A percentile compares a stretch with the other conserved stretches of the same genome.
These are phyloP conservation scores for Heptranchias perlo DNA, from an alignment of 2,113 vertebrate species.

Conservation along the genomic window DNA sequence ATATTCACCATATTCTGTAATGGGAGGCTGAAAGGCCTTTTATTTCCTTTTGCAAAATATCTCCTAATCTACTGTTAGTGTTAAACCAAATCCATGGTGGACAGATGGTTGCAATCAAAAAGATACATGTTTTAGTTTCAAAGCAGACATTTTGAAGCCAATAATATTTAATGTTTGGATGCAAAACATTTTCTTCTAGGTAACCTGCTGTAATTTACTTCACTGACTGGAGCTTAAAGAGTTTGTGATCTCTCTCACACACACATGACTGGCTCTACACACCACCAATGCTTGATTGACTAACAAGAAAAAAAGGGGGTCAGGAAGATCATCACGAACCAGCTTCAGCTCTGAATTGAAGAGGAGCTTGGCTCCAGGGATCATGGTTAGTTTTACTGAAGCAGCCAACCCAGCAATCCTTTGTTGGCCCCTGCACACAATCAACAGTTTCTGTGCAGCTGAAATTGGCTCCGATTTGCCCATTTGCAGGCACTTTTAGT, in stretches of 20 bases:
- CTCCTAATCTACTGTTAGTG: background rate
- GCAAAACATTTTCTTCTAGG: background rate
- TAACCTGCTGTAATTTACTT: background rate
- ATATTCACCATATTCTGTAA: background rate
- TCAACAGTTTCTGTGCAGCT: background rate
- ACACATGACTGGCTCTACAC: background rate
- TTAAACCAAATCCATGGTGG: background rate
- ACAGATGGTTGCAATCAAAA: background rate
- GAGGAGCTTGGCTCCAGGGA: background rate
- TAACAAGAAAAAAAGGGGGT: background rate
- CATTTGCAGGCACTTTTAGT: background rate
- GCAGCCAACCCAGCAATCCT: background rate
- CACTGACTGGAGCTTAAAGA: background rate
- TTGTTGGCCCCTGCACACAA: background rate
- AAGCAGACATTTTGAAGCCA: background rate
- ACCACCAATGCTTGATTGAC: background rate
- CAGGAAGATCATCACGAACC: background rate
- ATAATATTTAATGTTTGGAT: background rate
- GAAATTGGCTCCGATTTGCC: background rate
- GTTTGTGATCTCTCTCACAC: background rate
- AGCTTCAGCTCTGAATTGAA: background rate
- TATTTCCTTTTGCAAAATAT: background rate
- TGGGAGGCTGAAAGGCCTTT: background rate
- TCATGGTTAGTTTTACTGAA: background rate
- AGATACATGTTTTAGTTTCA: background rate